A percentile compares a stretch with the other conserved stretches of the same genome.
Evolutionary conservation across 2,888 invertebrate genomes (phyloP).

Genomic region (Mythimna loreyi): DNA sequence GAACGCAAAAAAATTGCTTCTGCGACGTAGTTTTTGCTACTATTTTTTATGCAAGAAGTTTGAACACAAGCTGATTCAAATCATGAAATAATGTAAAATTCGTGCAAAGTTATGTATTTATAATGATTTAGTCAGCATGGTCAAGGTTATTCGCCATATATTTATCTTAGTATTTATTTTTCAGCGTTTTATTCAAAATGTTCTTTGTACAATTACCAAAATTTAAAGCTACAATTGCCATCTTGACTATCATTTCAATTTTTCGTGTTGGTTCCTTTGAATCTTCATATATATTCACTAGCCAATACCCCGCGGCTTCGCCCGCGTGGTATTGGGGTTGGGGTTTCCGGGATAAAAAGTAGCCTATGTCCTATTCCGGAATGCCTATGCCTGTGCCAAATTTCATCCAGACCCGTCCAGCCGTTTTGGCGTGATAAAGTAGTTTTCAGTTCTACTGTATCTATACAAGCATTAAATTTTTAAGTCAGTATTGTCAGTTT

Average conservation of each 20-base stretch:
- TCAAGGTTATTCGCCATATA: slow-evolving; percentile 14
- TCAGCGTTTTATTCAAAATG: no score
- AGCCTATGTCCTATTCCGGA: no score
- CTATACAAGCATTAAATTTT: slow-evolving; percentile 28
- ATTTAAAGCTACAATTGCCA: not conserved
- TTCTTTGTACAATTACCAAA: not conserved
- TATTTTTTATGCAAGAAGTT: slow-evolving; percentile 15
- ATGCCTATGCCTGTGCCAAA: no score
- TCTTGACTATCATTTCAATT: not conserved
- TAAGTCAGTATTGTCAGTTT: slow-evolving; percentile 34
- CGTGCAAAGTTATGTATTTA: slow-evolving; percentile 4
- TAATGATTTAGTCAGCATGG: slow-evolving; percentile 4
- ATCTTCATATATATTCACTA: not conserved
- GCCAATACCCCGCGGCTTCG: no score
- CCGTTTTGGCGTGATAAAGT: no score
- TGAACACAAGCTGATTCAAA: not conserved
- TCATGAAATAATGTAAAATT: slow-evolving; percentile 9
- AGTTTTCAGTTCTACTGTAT: not conserved
- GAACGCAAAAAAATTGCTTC: slow-evolving; percentile 43
- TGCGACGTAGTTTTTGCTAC: slow-evolving; percentile 40
- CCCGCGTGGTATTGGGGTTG: no score
- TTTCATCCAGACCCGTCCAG: no score
- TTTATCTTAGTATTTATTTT: no score
- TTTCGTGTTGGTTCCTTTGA: not conserved
- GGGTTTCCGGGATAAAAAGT: no score